phyloP scores from a whole-genome alignment of 1,140 invertebrate species.

The Steinernema feltiae region DNA sequence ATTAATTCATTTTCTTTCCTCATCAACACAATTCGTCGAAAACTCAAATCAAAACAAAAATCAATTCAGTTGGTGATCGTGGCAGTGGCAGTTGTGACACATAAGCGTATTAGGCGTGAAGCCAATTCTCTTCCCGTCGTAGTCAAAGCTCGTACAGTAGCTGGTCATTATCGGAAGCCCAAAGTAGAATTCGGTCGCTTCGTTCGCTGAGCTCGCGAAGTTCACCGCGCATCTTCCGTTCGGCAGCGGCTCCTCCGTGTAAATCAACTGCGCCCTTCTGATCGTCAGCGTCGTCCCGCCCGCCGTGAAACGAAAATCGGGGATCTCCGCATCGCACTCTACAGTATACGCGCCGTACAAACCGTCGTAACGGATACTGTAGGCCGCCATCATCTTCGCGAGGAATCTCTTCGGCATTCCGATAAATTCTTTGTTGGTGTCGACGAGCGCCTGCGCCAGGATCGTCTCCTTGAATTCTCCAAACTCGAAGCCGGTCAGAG shows the following conservation, averaged over 20 bases:
- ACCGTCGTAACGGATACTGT: neutral
- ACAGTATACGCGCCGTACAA: neutral
- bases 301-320: neutral
- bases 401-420: neutral
- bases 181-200: neutral
- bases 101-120: neutral
- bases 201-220: neutral
- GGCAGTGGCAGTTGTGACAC: neutral
- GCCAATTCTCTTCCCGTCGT: neutral
- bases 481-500: neutral
- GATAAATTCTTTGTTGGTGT: neutral
- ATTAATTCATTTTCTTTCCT: neutral
- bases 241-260: neutral
- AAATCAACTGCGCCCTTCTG: neutral
- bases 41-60: too few relatives aligned
- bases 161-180: constrained; percentile 2
- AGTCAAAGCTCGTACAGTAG: neutral
- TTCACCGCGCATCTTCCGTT: neutral
- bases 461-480: neutral
- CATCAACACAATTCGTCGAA: too few relatives aligned
- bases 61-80: neutral
- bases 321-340: neutral
- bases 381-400: neutral
- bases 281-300: neutral
- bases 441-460: neutral